phyloP scores from a whole-genome alignment of 2,113 vertebrate genomes.

The Leptocoma aspasia region DNA sequence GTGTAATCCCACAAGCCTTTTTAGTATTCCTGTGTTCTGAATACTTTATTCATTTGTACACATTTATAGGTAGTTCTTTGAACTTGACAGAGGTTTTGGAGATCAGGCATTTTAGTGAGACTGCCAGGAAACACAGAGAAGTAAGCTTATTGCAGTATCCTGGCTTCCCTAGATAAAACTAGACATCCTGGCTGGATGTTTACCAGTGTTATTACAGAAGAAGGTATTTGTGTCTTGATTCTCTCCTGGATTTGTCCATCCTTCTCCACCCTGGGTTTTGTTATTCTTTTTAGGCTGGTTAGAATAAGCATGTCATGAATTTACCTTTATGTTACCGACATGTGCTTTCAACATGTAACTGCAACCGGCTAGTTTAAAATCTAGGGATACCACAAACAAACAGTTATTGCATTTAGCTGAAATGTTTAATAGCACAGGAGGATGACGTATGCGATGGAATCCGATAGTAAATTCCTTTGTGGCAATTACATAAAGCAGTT shows the following conservation, averaged over 20 bases:
- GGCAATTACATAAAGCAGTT: background rate
- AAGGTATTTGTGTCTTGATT: background rate
- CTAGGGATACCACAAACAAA: background rate
- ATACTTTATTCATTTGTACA: background rate
- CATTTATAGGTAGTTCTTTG: background rate
- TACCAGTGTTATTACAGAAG: background rate
- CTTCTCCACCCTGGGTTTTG: background rate
- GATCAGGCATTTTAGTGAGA: background rate
- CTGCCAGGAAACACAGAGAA: background rate
- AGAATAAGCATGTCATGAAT: background rate
- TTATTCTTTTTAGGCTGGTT: background rate
- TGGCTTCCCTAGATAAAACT: background rate
- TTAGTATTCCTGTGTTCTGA: background rate
- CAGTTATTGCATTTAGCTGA: slow-evolving; percentile 21
- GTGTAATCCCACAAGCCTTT: background rate
- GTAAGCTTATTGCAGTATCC: background rate
- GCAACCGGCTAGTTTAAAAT: background rate
- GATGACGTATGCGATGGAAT: background rate
- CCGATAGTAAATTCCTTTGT: slow-evolving; percentile 27
- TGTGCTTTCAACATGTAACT: background rate
- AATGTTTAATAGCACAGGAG: background rate
- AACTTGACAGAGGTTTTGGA: background rate
- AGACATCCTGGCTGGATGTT: slow-evolving; percentile 28
- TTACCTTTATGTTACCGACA: background rate
- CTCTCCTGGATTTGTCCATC: slow-evolving; percentile 12